Evolutionary conservation across 2,888 invertebrate genomes (phyloP).

Genomic region (Caenorhabditis plicata): DNA sequence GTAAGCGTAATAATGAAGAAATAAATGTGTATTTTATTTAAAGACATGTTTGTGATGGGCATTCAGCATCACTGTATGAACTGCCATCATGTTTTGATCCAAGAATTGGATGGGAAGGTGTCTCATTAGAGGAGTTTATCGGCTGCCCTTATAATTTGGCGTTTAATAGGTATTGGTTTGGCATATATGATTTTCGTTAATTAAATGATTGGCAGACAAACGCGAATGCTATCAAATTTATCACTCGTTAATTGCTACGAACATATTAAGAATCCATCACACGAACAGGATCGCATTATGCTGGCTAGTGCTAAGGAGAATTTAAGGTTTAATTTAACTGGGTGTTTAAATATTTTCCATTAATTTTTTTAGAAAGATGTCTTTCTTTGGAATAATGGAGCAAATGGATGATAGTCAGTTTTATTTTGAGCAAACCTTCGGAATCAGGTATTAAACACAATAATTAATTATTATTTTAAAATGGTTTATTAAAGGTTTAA

Average conservation of each 20-base stretch:
- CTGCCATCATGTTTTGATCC: conserved; percentile 74
- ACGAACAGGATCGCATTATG: conserved; percentile 72
- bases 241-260: conserved; percentile 88
- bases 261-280: conserved; percentile 19
- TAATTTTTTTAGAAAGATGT: conserved; percentile 73
- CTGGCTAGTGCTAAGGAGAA: conserved; percentile 86
- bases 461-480: conserved; percentile 2
- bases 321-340: conserved; percentile 14
- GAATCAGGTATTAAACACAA: conserved; percentile 75
- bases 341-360: background rate
- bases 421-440: conserved; percentile 88
- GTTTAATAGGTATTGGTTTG: too few relatives aligned
- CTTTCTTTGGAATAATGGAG: conserved; percentile 95
- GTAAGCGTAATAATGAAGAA: conserved; percentile 16
- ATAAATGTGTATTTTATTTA: conserved; percentile 3
- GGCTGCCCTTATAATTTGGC: conserved; percentile 90
- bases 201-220: too few relatives aligned
- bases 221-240: conserved; percentile 94
- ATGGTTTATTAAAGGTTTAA: conserved; percentile 71
- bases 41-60: conserved; percentile 67
- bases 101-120: conserved; percentile 72
- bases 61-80: conserved; percentile 76
- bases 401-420: conserved; percentile 75
- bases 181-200: too few relatives aligned
- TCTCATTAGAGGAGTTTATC: conserved; percentile 86